These are phyloP conservation scores for Patella ulyssiponensis DNA, from an alignment of 2,888 invertebrate genomes.

Conservation along the genomic window DNA sequence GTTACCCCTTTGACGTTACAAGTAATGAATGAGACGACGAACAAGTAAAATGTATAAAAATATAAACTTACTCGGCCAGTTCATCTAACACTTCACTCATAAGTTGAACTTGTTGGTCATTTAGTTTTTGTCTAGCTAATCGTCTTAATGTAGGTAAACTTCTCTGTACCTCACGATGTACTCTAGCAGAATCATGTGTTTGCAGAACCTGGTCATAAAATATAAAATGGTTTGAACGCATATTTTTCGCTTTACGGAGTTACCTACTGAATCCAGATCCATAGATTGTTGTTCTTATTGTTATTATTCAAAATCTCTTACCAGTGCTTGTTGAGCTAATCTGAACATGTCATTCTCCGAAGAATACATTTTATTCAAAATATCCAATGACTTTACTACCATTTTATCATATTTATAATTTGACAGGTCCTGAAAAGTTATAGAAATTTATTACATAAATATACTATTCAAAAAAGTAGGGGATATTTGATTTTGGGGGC, in stretches of 20 bases:
- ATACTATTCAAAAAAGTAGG: too few species aligned
- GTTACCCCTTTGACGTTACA: too few species aligned
- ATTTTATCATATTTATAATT: constrained; percentile 71
- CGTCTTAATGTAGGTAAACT: constrained; percentile 64
- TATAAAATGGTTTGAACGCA: not conserved
- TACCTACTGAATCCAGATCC: too few species aligned
- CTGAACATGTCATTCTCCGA: constrained; percentile 70
- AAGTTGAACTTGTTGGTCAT: constrained; percentile 68
- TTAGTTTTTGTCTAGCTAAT: constrained; percentile 65
- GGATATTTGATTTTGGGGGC: too few species aligned
- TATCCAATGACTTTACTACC: constrained; percentile 68
- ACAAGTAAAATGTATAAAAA: too few species aligned
- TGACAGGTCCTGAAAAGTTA: constrained; percentile 63
- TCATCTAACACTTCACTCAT: constrained; percentile 69
- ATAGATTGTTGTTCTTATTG: too few species aligned
- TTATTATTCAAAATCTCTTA: constrained; percentile 28
- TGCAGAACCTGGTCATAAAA: constrained; percentile 60
- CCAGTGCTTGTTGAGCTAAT: constrained; percentile 66
- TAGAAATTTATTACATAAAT: not conserved
- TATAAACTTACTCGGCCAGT: constrained; percentile 63
- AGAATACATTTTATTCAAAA: constrained; percentile 71
- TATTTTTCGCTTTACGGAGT: too few species aligned
- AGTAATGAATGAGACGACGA: too few species aligned
- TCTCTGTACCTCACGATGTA: constrained; percentile 67
- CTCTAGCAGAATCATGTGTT: constrained; percentile 68